These are phyloP conservation scores for Holacanthus passer DNA, from an alignment of 2,113 vertebrate species.

Conservation along the genomic window DNA sequence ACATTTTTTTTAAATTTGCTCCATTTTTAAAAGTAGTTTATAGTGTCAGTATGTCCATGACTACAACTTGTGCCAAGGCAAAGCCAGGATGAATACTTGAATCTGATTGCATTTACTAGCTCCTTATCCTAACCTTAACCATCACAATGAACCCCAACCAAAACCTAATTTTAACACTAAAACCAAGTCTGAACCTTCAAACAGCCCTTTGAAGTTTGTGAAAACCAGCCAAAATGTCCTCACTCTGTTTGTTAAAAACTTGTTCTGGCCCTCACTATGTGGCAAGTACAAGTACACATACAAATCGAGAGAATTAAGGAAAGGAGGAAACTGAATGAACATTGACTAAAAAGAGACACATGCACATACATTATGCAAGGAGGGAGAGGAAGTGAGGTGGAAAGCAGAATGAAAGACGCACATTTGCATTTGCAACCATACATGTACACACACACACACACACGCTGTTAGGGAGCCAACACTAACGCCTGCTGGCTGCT, in stretches of 20 bases:
- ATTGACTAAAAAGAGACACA: not conserved
- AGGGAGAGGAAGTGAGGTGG: not conserved
- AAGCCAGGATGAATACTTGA: not conserved
- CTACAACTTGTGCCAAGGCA: not conserved
- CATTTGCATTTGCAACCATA: not conserved
- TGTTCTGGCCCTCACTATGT: too few relatives aligned
- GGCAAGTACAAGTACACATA: too few relatives aligned
- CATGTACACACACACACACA: not conserved
- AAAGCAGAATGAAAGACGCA: not conserved
- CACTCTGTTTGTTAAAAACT: too few relatives aligned
- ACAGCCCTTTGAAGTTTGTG: too few relatives aligned
- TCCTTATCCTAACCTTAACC: too few relatives aligned
- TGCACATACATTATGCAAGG: not conserved
- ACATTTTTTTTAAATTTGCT: not conserved
- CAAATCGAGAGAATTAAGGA: too few relatives aligned
- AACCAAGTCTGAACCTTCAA: too few relatives aligned
- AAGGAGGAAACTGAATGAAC: not conserved
- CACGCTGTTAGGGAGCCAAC: not conserved
- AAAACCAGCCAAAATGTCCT: too few relatives aligned
- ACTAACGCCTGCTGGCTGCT: conserved; percentile 91
- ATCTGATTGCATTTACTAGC: not conserved
- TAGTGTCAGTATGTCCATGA: not conserved
- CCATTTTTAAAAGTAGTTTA: not conserved
- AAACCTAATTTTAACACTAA: too few relatives aligned
- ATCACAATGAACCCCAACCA: too few relatives aligned